Base-by-base conservation (phyloP, 2,113 vertebrate species). In the Uropsilus gracilis region DNA sequence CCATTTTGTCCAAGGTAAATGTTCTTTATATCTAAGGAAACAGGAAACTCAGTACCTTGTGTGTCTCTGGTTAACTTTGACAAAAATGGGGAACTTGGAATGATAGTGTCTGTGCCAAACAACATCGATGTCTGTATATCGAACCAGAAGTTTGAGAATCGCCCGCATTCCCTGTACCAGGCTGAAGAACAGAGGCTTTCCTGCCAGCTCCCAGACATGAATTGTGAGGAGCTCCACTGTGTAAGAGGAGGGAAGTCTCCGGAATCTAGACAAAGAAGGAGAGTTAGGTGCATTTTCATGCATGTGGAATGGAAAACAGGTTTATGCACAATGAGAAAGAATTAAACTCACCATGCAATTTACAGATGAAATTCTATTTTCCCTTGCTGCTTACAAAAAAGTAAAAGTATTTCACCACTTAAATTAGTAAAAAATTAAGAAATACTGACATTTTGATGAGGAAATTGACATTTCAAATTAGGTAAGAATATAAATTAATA, bases 31-130 rank as follows among this genome's bases (percentile, higher is more conserved):
- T 53, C 50, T 32, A 61, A 75, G 4, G 18, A 34, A 6, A 50
- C 14, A 57, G 44, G 71, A 86, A 95, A 95, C 64, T 87, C 63
- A 61, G 26, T 95, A 96, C 94, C 55, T 96, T 50, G 57, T 96
- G 64, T 91, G 94, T 57, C 96, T 97, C 90, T 92, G 72, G 76
- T 96, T 94, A 86, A 78, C 57, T 28, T 97, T 96, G 84, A 96
- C 82, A 93, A 96, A 95, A 89, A 94, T 55, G 20, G 69, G 50
- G 46, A 89, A 97, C n/a, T 64, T 93, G 66, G 72, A 64, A 68
- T 42, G 66, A 81, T 86, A 97, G 59, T 94, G 68, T 76, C 63
- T 93, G 76, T 95, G 94, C 96, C 89, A 95, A 83, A 96, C 61
- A 32, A 94, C 57, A 32, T 71, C 42, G 14, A 97, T 91, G 81